Conservation (phyloP, 2,888 invertebrate species). For the Oxystoma pomonae region DNA sequence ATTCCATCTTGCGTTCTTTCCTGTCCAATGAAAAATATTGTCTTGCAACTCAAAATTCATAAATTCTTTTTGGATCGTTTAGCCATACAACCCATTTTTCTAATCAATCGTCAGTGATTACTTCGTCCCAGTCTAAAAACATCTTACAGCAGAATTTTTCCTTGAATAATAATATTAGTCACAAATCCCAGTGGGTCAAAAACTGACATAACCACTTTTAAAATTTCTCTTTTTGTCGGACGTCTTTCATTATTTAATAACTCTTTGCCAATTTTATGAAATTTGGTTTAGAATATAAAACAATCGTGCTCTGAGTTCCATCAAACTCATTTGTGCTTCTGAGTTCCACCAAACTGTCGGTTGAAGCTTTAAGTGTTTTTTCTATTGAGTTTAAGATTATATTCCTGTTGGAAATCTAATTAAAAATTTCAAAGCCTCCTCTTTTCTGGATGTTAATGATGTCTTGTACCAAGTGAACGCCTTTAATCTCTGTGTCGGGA, state of each 20-base stretch:
- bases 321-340: neutral
- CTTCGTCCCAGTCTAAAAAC: neutral
- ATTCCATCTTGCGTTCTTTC: no score
- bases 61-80: neutral
- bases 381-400: neutral
- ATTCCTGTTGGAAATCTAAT: conserved; percentile 3
- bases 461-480: conserved; percentile 8
- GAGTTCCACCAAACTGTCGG: neutral
- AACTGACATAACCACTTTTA: neutral
- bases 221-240: neutral
- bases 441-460: conserved; percentile 6
- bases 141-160: neutral
- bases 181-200: neutral
- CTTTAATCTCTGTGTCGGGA: conserved; percentile 1
- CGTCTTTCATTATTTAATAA: neutral
- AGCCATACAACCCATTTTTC: neutral
- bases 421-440: conserved; percentile 9
- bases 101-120: neutral
- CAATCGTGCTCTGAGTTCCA: neutral
- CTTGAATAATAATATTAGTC: neutral
- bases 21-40: no score
- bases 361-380: neutral
- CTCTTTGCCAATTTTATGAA: neutral
- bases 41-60: neutral
- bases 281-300: neutral